A percentile compares a stretch with the other conserved stretches of the same genome.
Conservation (phyloP, 1,140 invertebrate species). For the Mizuhopecten yessoensis region DNA sequence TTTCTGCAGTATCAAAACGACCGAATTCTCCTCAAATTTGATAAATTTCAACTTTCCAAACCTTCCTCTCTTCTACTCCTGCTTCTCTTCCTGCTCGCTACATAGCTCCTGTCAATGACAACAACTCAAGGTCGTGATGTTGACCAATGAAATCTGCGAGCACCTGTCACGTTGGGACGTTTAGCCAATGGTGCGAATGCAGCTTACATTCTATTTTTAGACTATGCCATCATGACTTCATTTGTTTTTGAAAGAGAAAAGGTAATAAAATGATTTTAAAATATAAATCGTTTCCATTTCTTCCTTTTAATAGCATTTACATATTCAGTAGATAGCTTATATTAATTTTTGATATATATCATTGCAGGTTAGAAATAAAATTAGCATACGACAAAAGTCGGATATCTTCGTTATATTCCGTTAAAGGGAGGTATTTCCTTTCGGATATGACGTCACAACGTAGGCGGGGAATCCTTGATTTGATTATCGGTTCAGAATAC, state of each 20-base stretch:
- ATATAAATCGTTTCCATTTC: not conserved
- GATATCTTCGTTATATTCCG: not conserved
- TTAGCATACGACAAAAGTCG: conserved; percentile 18
- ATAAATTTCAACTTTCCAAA: not conserved
- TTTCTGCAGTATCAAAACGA: not conserved
- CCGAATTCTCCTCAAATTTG: conserved; percentile 13
- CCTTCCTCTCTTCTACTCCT: conserved; percentile 1
- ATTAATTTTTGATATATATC: too few relatives aligned
- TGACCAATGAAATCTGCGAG: conserved; percentile 58
- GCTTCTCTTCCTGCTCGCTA: conserved; percentile 27
- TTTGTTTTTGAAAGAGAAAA: not conserved
- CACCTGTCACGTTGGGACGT: conserved; percentile 51
- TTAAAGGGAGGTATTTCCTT: conserved; percentile 38
- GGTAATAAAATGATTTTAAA: not conserved
- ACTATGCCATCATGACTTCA: not conserved
- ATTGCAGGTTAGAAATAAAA: too few relatives aligned
- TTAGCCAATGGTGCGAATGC: conserved; percentile 45
- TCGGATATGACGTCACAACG: conserved; percentile 74
- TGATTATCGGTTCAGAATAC: conserved; percentile 62
- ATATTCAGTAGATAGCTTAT: not conserved
- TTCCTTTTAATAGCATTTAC: too few relatives aligned
- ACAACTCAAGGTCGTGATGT: conserved; percentile 40
- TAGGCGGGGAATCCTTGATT: conserved; percentile 78
- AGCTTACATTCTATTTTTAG: not conserved
- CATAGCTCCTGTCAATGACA: conserved; percentile 37